Evolutionary conservation across 2,797 vertebrate genomes (phyloP).

Genomic region (Lepus townsendii): DNA sequence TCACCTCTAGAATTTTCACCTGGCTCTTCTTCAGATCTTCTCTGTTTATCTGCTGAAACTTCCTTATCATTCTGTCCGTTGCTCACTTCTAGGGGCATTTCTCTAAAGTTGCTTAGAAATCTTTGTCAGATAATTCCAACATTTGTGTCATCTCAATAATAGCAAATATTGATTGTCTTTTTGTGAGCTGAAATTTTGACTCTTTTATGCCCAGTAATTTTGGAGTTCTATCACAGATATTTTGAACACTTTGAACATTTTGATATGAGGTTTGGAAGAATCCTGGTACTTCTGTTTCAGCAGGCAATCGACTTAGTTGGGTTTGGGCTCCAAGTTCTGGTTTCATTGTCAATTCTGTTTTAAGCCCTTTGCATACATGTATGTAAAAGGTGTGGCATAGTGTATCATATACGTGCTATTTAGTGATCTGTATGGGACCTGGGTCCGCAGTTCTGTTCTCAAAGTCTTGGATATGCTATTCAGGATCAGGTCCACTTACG

Average conservation of each 20-base stretch:
- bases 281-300: constrained; percentile 41
- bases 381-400: not conserved
- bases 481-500: not conserved
- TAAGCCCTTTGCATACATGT: not conserved
- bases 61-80: not conserved
- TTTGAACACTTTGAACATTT: constrained; percentile 41
- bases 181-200: constrained; percentile 4
- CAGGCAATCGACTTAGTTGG: not conserved
- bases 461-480: not conserved
- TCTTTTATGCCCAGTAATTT: not conserved
- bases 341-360: not conserved
- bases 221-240: not conserved
- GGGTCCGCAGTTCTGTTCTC: not conserved
- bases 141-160: not conserved
- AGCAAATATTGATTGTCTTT: not conserved
- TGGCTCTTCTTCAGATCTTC: constrained; percentile 10
- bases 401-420: not conserved
- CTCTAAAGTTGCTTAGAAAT: constrained; percentile 20
- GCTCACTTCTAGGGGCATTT: constrained; percentile 19
- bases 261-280: not conserved
- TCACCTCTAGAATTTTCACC: constrained; percentile 6
- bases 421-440: not conserved
- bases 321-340: not conserved
- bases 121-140: constrained; percentile 40
- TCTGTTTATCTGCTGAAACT: not conserved